Conservation (phyloP, 2,888 invertebrate species). For the Lottia scabra region DNA sequence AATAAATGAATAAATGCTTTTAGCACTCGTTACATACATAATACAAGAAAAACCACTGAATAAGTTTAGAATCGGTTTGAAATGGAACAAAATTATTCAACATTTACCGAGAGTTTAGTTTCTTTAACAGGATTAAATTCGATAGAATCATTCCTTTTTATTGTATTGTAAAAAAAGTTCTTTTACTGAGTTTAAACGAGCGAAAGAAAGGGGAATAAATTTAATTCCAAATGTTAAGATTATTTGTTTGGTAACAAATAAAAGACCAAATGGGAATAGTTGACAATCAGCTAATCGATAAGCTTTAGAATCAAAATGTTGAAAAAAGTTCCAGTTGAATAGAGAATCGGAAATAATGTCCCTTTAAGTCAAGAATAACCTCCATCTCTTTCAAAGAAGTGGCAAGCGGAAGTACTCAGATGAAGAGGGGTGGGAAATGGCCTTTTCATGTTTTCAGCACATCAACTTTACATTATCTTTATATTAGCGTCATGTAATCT, state of each 20-base stretch:
- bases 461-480: constrained; percentile 20
- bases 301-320: neutral
- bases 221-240: neutral
- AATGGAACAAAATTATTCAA: no score
- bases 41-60: no score
- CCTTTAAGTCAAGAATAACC: constrained; percentile 5
- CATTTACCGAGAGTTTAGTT: no score
- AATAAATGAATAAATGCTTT: no score
- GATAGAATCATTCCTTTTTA: no score
- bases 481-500: constrained; percentile 9
- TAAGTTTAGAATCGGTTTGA: no score
- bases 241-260: constrained; percentile 6
- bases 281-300: neutral
- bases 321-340: neutral
- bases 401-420: constrained; percentile 12
- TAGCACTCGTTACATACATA: no score
- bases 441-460: constrained; percentile 20
- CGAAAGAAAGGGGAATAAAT: neutral
- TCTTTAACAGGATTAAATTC: no score
- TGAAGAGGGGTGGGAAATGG: constrained; percentile 16
- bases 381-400: constrained; percentile 1
- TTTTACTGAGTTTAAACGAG: neutral
- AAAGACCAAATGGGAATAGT: neutral
- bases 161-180: no score
- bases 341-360: constrained; percentile 16